phyloP scores from a whole-genome alignment of 2,113 vertebrate species.

The Hyaena hyaena region DNA sequence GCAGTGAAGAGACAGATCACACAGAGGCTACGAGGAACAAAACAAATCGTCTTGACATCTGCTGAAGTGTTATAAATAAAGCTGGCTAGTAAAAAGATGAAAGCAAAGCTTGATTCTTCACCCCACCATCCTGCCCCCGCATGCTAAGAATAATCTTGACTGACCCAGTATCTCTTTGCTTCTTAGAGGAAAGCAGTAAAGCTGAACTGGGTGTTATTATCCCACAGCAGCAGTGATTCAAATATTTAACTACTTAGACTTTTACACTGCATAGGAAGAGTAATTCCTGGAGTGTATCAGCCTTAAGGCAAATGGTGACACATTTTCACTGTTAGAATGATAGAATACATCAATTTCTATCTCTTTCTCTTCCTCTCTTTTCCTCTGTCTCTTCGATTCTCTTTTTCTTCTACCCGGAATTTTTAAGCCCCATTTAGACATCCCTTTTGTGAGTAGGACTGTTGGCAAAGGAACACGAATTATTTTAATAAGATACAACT shows the following conservation, averaged over 20 bases:
- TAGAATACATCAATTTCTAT: background rate
- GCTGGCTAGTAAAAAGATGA: constrained; percentile 53
- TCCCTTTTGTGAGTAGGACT: background rate
- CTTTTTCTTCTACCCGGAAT: background rate
- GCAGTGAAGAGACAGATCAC: constrained; percentile 64
- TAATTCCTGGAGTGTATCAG: background rate
- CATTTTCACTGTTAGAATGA: background rate
- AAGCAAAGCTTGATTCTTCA: constrained; percentile 40
- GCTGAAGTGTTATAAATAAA: constrained; percentile 65
- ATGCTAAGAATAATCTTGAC: constrained; percentile 24
- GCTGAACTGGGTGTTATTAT: background rate
- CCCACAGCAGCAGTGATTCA: background rate
- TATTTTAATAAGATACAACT: constrained; percentile 28
- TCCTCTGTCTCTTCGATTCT: background rate
- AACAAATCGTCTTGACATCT: constrained; percentile 58
- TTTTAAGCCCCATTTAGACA: background rate
- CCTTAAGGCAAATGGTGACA: constrained; percentile 19
- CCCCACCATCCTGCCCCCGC: background rate
- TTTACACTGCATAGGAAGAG: background rate
- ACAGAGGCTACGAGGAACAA: background rate
- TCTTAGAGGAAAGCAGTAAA: constrained; percentile 50
- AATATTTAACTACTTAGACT: constrained; percentile 3
- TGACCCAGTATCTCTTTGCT: background rate
- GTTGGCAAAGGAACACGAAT: background rate
- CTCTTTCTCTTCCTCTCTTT: background rate